Evolutionary conservation across 1,140 invertebrate genomes (phyloP).

Genomic region (Ladona fulva): DNA sequence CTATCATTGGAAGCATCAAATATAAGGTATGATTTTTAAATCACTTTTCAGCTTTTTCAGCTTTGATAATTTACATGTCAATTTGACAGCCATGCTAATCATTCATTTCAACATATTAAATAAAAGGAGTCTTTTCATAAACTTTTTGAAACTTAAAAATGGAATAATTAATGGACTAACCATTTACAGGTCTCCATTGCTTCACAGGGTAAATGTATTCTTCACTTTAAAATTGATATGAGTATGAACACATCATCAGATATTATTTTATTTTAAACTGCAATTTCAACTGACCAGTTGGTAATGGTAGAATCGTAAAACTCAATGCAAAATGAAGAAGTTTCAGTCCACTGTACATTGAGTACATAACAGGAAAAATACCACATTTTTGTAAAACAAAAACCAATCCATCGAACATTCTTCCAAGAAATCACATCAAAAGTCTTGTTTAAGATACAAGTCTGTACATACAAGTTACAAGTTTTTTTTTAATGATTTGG

Average conservation of each 20-base stretch:
- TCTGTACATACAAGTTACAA: conserved; percentile 16
- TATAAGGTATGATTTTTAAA: background rate
- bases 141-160: background rate
- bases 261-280: conserved; percentile 20
- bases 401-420: conserved; percentile 18
- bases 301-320: conserved; percentile 22
- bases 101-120: background rate
- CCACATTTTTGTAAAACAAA: conserved; percentile 19
- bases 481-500: conserved; percentile 15
- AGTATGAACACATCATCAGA: conserved; percentile 9
- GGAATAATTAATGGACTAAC: background rate
- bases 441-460: conserved; percentile 15
- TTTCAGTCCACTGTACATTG: conserved; percentile 23
- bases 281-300: conserved; percentile 24
- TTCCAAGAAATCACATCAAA: conserved; percentile 20
- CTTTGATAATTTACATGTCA: background rate
- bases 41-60: background rate
- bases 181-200: background rate
- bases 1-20: background rate
- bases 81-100: background rate
- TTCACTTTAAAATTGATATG: conserved; percentile 7
- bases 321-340: conserved; percentile 18
- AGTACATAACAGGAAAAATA: conserved; percentile 21
- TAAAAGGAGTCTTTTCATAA: background rate
- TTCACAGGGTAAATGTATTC: background rate